phyloP scores from a whole-genome alignment of 2,113 vertebrate species.

The Zapus hudsonius region DNA sequence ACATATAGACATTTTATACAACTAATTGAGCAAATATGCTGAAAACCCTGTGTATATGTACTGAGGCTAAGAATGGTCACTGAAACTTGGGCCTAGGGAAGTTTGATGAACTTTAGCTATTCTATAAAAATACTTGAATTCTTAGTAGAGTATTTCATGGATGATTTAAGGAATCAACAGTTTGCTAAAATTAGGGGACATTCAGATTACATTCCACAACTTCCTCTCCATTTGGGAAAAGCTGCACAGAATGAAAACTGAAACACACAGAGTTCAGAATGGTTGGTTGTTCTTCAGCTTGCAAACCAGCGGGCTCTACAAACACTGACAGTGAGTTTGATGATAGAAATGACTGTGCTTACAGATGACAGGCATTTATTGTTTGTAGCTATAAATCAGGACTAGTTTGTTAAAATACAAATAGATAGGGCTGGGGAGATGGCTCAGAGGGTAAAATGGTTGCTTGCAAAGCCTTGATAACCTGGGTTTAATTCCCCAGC shows the following conservation, averaged over 20 bases:
- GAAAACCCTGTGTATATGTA: background rate
- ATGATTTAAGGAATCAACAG: conserved; percentile 13
- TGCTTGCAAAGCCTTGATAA: no score
- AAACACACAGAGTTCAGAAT: background rate
- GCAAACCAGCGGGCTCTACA: background rate
- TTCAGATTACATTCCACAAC: background rate
- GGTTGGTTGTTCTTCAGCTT: conserved; percentile 1
- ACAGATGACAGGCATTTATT: background rate
- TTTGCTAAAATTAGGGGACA: conserved; percentile 19
- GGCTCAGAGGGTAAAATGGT: no score
- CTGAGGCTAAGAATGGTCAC: background rate
- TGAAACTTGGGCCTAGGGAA: background rate
- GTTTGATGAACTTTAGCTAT: background rate
- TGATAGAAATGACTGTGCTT: background rate
- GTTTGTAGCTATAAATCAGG: background rate
- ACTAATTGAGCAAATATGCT: conserved; percentile 6
- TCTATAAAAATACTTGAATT: conserved; percentile 29
- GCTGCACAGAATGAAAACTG: background rate
- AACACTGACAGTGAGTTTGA: background rate
- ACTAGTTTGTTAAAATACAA: background rate
- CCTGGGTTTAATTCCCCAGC: no score
- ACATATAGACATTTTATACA: background rate
- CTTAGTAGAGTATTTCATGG: background rate
- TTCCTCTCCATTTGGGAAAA: background rate
- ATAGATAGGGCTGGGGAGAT: background rate